Evolutionary conservation across 64 coral and sea anemone species (phyloP).

Genomic region (Orbicella faveolata): DNA sequence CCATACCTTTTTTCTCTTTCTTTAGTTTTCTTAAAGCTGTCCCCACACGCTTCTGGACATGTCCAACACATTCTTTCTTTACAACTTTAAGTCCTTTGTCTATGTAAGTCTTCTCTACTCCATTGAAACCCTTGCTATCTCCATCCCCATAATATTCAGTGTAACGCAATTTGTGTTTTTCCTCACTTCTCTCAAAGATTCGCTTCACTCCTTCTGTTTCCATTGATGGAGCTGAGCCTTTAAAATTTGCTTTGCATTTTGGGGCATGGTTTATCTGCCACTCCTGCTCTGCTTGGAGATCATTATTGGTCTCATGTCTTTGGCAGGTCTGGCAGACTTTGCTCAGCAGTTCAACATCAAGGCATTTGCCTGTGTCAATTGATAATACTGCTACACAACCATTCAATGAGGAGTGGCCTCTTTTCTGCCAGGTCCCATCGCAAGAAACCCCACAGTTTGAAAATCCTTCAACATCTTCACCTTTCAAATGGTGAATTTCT

Average conservation of each 20-base stretch:
- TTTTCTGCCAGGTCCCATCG: too few species aligned
- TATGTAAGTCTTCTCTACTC: too few species aligned
- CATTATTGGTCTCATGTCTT: neutral
- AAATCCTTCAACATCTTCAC: too few species aligned
- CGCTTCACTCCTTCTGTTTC: slow-evolving; percentile 39
- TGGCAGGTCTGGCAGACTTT: slow-evolving; percentile 51
- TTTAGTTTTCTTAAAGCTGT: too few species aligned
- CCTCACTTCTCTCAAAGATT: slow-evolving; percentile 31
- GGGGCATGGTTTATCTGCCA: neutral
- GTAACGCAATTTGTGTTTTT: slow-evolving; percentile 1
- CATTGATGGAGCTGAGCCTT: slow-evolving; percentile 43
- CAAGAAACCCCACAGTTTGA: too few species aligned
- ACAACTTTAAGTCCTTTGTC: too few species aligned
- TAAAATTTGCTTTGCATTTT: slow-evolving; percentile 31
- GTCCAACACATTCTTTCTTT: too few species aligned
- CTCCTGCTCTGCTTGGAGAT: neutral
- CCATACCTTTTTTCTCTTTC: too few species aligned
- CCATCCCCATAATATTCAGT: slow-evolving; percentile 16
- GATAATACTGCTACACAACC: slow-evolving; percentile 53
- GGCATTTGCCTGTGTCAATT: slow-evolving; percentile 67
- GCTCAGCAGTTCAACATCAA: slow-evolving; percentile 28
- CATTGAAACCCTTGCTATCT: too few species aligned
- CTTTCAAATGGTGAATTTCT: too few species aligned
- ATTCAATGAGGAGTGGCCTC: slow-evolving; percentile 62
- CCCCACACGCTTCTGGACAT: too few species aligned